A percentile compares a stretch with the other conserved stretches of the same genome.
phyloP scores from a whole-genome alignment of 1,140 invertebrate species.

The Lucilia cuprina region DNA sequence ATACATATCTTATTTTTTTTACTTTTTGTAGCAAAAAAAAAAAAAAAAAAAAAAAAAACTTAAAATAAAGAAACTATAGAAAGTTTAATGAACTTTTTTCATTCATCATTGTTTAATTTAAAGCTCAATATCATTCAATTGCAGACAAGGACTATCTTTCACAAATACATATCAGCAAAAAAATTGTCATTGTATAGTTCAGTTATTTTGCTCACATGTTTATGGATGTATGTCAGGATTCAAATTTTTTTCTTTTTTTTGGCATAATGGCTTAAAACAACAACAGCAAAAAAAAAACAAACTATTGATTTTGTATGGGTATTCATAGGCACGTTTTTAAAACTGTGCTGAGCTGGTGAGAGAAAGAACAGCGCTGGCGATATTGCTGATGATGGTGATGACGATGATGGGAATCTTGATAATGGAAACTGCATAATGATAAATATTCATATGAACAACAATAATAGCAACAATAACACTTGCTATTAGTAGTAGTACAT shows the following conservation, averaged over 20 bases:
- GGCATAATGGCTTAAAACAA: not conserved
- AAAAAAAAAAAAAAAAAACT: no score
- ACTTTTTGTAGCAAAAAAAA: no score
- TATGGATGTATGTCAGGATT: not conserved
- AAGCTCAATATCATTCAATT: not conserved
- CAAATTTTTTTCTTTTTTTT: not conserved
- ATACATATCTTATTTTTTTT: no score
- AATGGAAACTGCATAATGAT: conserved; percentile 10
- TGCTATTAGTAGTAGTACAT: not conserved
- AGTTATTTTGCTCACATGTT: not conserved
- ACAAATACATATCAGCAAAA: no score
- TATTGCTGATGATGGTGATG: not conserved
- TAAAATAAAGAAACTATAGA: no score
- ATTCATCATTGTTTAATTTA: not conserved
- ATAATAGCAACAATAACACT: not conserved
- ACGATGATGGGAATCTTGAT: not conserved
- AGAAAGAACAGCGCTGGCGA: not conserved
- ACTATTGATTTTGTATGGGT: not conserved
- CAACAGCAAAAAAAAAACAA: not conserved
- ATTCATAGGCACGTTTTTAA: not conserved
- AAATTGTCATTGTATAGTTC: not conserved
- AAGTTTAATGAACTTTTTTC: no score
- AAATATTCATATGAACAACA: not conserved
- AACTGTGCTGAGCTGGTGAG: not conserved
- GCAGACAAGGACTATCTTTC: not conserved